These are phyloP conservation scores for Batillaria attramentaria DNA, from an alignment of 1,140 invertebrate genomes.

Conservation along the genomic window DNA sequence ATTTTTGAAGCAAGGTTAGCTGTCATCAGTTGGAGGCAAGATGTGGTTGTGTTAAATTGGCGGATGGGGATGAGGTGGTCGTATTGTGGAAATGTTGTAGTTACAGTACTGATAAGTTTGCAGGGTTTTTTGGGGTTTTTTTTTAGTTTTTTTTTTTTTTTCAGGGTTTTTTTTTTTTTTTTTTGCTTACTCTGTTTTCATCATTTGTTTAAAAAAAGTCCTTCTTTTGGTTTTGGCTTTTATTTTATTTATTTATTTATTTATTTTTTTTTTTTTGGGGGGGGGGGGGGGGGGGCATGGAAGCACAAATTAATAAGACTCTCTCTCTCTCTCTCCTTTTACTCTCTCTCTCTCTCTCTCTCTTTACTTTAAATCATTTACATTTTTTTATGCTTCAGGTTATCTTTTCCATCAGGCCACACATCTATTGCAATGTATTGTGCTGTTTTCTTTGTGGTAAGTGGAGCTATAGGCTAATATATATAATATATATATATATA, in stretches of 20 bases:
- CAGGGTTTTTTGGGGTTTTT: not conserved
- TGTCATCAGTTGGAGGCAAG: constrained; percentile 11
- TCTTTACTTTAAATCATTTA: constrained; percentile 37
- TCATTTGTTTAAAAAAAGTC: not conserved
- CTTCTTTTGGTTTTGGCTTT: not conserved
- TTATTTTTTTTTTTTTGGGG: too few relatives aligned
- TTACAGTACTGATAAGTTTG: not conserved
- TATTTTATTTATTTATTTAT: constrained; percentile 42
- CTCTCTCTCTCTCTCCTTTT: too few relatives aligned
- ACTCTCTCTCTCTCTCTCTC: too few relatives aligned
- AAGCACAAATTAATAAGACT: too few relatives aligned
- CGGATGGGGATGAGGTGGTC: not conserved
- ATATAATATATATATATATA: too few relatives aligned
- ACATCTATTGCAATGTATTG: constrained; percentile 74
- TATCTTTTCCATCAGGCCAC: constrained; percentile 78
- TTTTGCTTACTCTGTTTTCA: not conserved
- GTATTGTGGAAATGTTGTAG: not conserved
- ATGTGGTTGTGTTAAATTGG: not conserved
- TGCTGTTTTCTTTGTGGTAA: constrained; percentile 73
- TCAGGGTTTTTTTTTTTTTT: not conserved
- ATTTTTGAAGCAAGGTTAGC: constrained; percentile 49
- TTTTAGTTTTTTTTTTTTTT: not conserved
- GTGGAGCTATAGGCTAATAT: too few relatives aligned
- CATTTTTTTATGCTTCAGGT: constrained; percentile 53
- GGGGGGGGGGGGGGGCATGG: too few relatives aligned